These are phyloP conservation scores for Hetaerina americana DNA, from an alignment of 1,140 invertebrate species.

Conservation along the genomic window DNA sequence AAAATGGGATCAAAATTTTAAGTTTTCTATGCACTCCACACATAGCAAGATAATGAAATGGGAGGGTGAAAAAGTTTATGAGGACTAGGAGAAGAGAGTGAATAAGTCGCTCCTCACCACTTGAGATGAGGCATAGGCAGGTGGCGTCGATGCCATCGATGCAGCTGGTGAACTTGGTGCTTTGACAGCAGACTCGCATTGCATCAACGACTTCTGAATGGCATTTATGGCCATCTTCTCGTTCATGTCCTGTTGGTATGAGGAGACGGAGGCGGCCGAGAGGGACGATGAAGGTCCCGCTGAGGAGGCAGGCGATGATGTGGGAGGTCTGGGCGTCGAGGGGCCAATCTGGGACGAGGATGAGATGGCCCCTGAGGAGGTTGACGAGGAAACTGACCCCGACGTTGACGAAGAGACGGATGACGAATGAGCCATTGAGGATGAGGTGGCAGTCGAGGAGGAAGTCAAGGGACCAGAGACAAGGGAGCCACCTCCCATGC, in stretches of 20 bases:
- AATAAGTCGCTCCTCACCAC: conserved; percentile 34
- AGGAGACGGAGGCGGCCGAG: background rate
- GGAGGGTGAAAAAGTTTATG: too few relatives aligned
- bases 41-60: too few relatives aligned
- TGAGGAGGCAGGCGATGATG: background rate
- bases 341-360: background rate
- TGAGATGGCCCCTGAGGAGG: background rate
- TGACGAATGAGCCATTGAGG: background rate
- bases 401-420: background rate
- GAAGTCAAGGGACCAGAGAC: background rate
- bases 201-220: conserved; percentile 81
- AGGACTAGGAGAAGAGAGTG: background rate
- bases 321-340: background rate
- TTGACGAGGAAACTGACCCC: background rate
- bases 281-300: background rate
- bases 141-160: conserved; percentile 41
- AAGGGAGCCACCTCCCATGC: conserved; percentile 16
- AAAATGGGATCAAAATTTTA: too few relatives aligned
- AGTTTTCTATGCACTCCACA: too few relatives aligned
- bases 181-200: conserved; percentile 47
- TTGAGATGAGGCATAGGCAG: conserved; percentile 45
- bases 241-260: conserved; percentile 34
- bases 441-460: background rate
- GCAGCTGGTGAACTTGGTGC: conserved; percentile 48
- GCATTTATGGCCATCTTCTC: conserved; percentile 76